A percentile compares a stretch with the other conserved stretches of the same genome.
These are phyloP conservation scores for Platichthys stellatus DNA, from an alignment of 2,113 vertebrate genomes.

Conservation along the genomic window DNA sequence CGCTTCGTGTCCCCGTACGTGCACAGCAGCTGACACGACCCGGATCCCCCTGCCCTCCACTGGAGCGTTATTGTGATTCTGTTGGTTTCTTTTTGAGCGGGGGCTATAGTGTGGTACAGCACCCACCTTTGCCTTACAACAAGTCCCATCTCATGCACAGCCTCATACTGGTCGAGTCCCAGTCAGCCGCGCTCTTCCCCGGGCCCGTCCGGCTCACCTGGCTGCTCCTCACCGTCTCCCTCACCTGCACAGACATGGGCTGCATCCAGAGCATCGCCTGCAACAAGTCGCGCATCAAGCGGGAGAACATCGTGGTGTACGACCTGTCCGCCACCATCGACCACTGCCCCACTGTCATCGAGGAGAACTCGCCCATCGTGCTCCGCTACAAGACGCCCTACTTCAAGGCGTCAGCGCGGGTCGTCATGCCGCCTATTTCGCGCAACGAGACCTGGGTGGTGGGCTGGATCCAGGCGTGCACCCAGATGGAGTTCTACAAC, in stretches of 20 bases:
- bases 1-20: no score
- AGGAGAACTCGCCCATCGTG: constrained; percentile 97
- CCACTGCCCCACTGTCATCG: constrained; percentile 92
- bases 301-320: constrained; percentile 95
- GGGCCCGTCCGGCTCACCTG: constrained; percentile 56
- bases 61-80: constrained; percentile 32
- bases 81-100: not conserved
- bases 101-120: constrained; percentile 52
- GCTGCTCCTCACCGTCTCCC: constrained; percentile 65
- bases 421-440: constrained; percentile 94
- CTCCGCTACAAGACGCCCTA: constrained; percentile 97
- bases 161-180: constrained; percentile 55
- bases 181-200: constrained; percentile 48
- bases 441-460: constrained; percentile 97
- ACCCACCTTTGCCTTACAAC: constrained; percentile 62
- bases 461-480: constrained; percentile 98
- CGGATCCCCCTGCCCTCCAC: constrained; percentile 1
- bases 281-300: constrained; percentile 94
- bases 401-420: constrained; percentile 94
- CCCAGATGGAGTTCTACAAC: constrained; percentile 99
- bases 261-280: constrained; percentile 97
- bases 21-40: no score
- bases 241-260: constrained; percentile 85
- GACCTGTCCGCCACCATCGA: constrained; percentile 96
- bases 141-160: constrained; percentile 59